Evolutionary conservation across 35 echinoderm and acorn worm genomes (phyloP), one percentile per base, ranked within the genome.

Genomic region (Eucidaris tribuloides): DNA sequence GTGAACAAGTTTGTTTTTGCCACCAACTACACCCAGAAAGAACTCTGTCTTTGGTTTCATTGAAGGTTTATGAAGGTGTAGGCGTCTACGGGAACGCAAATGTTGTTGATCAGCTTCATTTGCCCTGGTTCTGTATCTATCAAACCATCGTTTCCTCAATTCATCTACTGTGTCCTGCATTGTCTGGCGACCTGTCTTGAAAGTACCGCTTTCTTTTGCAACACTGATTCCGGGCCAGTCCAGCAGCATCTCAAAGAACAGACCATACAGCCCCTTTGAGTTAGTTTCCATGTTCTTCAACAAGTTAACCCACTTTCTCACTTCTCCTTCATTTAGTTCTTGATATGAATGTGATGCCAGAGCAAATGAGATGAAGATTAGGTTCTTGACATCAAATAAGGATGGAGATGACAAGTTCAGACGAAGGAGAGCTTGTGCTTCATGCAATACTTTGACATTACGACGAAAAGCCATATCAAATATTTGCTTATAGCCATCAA

Each of bases 221-320:
- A n/a, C n/a, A n/a, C n/a, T n/a, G n/a, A n/a, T n/a, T n/a, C 20
- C 68, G 7, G 68, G 68, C 68, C 68, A 74, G 37, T 74, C 44
- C 68, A 74, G 44, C 37, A 74, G 68, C 68, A 74, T 74, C 68
- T 74, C 68, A 74, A 74, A 74, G 68, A 74, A 74, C 2, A 74
- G 30, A 36, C 68, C 68, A 74, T 44, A 74, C 22, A 74, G 44
- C 41, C 68, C 68, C 1, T 25, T 4, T 17, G 7, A 14, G 11
- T 74, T 43, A 14, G 19, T 40, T 19, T 74, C 68, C 68, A 74
- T 44, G 35, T 9, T 44, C 68, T 74, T 74, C 68, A 74, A 11
- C n/a, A 74, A 25, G 41, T 74, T 74, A 33, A 74, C 68, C 25
- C n/a, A 74, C 14, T 74, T 38, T 9, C 41, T 38, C 2, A 36